Base-by-base conservation (phyloP, 2,797 vertebrate genomes). In the Schizopygopsis pylzovi region DNA sequence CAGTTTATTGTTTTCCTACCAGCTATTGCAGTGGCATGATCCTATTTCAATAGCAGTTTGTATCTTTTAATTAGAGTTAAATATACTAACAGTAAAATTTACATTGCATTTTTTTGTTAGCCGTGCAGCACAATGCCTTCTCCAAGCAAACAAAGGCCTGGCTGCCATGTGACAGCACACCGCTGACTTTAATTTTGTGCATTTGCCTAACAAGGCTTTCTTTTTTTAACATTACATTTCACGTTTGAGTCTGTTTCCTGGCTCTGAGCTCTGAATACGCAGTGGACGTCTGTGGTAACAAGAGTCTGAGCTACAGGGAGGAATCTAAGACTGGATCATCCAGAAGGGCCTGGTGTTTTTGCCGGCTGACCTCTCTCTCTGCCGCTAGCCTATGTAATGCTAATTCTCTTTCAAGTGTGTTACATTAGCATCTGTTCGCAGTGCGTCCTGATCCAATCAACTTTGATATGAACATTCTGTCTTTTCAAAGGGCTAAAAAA, bases 361-460 rank as follows among this genome's bases (percentile, higher is more conserved):
- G 43, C 72, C 52, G 63, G 39, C 79, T 86, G 80, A 77, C 68
- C 79, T 86, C 72, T 82, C 71, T 86, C 39, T 13, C 56, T 25
- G 49, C 47, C 52, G 84, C 71, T 78, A 84, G 71, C 67, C 54
- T 88, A 81, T 89, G 86, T 81, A 82, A 82, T 84, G 84, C 84
- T 87, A 89, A 89, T 87, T 80, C 73, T 71, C 82, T 86, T 89
- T 88, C 82, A 87, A 86, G 54, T 75, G 56, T 61, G n/a, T 71
- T 83, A 56, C 82, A 88, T 89, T 89, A 88, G 85, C 87, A 88
- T 88, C 68, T 88, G 75, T 88, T 87, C 77, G 15, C 18, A 43
- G 71, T 25, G 47, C 28, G 5, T 82, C 79, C 82, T 78, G 67
- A 86, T 80, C 85, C 82, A 82, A 76, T 87, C 68, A 75, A 82